Evolutionary conservation across 1,140 invertebrate species (phyloP).

Genomic region (Drosophila funebris): DNA sequence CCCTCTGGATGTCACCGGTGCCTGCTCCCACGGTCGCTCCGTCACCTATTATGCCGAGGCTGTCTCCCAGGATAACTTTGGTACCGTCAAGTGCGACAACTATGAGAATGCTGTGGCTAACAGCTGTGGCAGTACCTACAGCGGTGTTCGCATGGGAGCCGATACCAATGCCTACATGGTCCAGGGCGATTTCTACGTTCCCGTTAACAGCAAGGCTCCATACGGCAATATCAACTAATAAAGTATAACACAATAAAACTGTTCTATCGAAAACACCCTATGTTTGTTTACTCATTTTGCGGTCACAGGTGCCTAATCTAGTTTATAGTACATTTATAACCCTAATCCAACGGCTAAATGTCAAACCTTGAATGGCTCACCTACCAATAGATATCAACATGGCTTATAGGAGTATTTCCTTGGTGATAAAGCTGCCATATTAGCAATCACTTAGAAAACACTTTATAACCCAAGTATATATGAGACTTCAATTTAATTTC

Average conservation of each 20-base stretch:
- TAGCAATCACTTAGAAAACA: neutral
- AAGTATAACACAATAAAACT: constrained; percentile 31
- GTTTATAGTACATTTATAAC: neutral
- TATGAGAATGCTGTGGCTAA: constrained; percentile 55
- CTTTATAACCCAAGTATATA: neutral
- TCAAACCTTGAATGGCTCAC: constrained; percentile 24
- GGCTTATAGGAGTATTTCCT: neutral
- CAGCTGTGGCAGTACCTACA: constrained; percentile 57
- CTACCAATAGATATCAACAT: neutral
- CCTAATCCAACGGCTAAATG: neutral
- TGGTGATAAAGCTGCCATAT: neutral
- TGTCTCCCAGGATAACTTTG: constrained; percentile 58
- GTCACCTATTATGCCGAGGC: constrained; percentile 86
- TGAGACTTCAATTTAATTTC: neutral
- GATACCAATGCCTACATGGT: constrained; percentile 77
- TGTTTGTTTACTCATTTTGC: neutral
- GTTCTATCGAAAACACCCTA: neutral
- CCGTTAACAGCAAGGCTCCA: constrained; percentile 70
- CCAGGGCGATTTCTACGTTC: constrained; percentile 69
- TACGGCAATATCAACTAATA: constrained; percentile 74
- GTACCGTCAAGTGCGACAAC: constrained; percentile 52
- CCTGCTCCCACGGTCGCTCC: constrained; percentile 84
- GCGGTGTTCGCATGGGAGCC: constrained; percentile 81
- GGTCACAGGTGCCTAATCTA: neutral
- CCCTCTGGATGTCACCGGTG: constrained; percentile 67